A percentile compares a stretch with the other conserved stretches of the same genome.
Evolutionary conservation across 2,888 invertebrate species (phyloP).

Genomic region (Drosophila imparisetae): DNA sequence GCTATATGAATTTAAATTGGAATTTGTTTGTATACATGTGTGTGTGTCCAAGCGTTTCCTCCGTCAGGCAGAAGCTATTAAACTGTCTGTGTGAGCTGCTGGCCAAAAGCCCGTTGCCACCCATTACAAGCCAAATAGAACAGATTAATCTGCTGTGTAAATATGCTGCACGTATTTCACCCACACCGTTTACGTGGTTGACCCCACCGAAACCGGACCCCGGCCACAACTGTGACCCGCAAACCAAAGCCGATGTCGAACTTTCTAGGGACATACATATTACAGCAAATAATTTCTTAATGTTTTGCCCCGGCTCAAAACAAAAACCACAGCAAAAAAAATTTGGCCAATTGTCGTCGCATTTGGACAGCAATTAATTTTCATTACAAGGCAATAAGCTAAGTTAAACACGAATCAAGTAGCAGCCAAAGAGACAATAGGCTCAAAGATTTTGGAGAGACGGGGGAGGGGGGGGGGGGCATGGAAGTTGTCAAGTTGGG

Average conservation of each 20-base stretch:
- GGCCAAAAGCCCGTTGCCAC: conserved; percentile 26
- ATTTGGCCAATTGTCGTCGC: conserved; percentile 36
- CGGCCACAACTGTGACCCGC: conserved; percentile 18
- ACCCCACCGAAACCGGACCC: background rate
- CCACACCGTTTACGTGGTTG: conserved; percentile 27
- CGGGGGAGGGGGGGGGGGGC: background rate
- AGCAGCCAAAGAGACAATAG: conserved; percentile 8
- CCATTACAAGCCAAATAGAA: conserved; percentile 27
- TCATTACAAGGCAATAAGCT: conserved; percentile 75
- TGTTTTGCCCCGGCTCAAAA: conserved; percentile 23
- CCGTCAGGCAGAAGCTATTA: conserved; percentile 10
- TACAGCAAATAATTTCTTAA: conserved; percentile 56
- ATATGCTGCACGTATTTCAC: conserved; percentile 58
- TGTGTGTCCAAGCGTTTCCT: background rate
- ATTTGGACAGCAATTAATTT: conserved; percentile 72
- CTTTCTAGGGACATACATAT: conserved; percentile 15
- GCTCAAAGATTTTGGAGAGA: background rate
- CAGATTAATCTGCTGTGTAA: conserved; percentile 68
- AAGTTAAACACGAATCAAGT: conserved; percentile 75
- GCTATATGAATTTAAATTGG: background rate
- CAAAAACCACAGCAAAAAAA: conserved; percentile 1
- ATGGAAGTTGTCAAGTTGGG: conserved; percentile 3
- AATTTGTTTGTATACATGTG: background rate
- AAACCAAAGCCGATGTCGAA: background rate
- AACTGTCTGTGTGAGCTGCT: conserved; percentile 9